These are phyloP conservation scores for Puntigrus tetrazona DNA, from an alignment of 2,113 vertebrate genomes.

Conservation along the genomic window DNA sequence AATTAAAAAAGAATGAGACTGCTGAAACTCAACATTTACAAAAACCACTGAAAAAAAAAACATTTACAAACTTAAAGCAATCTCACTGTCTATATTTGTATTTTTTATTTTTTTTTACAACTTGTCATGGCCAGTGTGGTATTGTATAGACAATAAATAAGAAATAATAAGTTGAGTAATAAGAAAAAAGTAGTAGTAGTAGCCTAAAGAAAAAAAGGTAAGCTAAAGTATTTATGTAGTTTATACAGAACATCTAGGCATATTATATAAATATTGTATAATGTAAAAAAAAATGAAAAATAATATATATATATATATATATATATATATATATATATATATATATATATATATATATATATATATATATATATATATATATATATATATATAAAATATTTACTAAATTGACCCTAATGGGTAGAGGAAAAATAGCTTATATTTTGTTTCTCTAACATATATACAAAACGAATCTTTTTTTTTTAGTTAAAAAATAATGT, in stretches of 20 bases:
- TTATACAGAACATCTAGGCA: not conserved
- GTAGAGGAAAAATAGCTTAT: not conserved
- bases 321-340: too few relatives aligned
- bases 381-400: too few relatives aligned
- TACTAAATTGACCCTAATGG: not conserved
- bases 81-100: not conserved
- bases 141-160: not conserved
- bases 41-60: too few relatives aligned
- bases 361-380: too few relatives aligned
- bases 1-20: not conserved
- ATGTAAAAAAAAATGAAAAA: too few relatives aligned
- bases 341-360: too few relatives aligned
- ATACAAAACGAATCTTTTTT: not conserved
- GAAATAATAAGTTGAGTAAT: not conserved
- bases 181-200: too few relatives aligned
- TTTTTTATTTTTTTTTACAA: not conserved
- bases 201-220: not conserved
- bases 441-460: not conserved
- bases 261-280: not conserved
- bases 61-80: not conserved
- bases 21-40: not conserved
- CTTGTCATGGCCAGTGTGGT: not conserved
- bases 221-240: not conserved
- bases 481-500: not conserved
- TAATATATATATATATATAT: too few relatives aligned